Evolutionary conservation across 92 coral and sea anemone genomes (phyloP).

Genomic region (Palythoa grandis): DNA sequence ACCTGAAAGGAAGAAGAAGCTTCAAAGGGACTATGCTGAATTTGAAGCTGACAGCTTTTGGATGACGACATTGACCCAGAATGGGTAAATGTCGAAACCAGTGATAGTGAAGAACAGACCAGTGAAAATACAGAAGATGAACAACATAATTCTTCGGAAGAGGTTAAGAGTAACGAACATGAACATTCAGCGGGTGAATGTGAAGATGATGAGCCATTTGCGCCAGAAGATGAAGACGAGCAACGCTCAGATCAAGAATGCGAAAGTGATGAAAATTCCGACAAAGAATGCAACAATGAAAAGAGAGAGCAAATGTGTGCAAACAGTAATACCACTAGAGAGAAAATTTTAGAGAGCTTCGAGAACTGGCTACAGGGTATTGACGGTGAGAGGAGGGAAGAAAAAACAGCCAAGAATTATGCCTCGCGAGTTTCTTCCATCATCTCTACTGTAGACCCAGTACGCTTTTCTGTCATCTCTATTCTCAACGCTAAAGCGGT

Average conservation of each 20-base stretch:
- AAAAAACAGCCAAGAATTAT: slow-evolving; percentile 48
- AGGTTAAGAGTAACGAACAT: background rate
- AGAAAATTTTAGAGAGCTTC: slow-evolving; percentile 36
- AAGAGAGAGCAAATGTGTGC: background rate
- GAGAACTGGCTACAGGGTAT: slow-evolving; percentile 51
- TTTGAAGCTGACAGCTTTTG: slow-evolving; percentile 7
- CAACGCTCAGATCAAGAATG: slow-evolving; percentile 16
- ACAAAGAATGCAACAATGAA: background rate
- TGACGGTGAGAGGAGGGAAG: background rate
- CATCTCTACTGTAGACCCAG: slow-evolving; percentile 36
- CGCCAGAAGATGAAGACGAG: background rate
- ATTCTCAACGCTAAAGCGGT: slow-evolving; percentile 28
- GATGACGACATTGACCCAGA: slow-evolving; percentile 6
- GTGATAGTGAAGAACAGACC: background rate
- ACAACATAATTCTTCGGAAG: background rate
- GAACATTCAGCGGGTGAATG: background rate
- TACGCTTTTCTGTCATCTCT: slow-evolving; percentile 1
- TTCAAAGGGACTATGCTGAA: background rate
- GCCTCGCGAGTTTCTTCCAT: slow-evolving; percentile 42
- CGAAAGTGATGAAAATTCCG: slow-evolving; percentile 22
- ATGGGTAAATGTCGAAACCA: background rate
- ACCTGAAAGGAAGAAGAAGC: background rate
- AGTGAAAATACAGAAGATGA: background rate
- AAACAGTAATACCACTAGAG: background rate
- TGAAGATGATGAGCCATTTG: background rate